Base-by-base conservation (phyloP, 1,140 invertebrate genomes). In the Acromyrmex heyeri region DNA sequence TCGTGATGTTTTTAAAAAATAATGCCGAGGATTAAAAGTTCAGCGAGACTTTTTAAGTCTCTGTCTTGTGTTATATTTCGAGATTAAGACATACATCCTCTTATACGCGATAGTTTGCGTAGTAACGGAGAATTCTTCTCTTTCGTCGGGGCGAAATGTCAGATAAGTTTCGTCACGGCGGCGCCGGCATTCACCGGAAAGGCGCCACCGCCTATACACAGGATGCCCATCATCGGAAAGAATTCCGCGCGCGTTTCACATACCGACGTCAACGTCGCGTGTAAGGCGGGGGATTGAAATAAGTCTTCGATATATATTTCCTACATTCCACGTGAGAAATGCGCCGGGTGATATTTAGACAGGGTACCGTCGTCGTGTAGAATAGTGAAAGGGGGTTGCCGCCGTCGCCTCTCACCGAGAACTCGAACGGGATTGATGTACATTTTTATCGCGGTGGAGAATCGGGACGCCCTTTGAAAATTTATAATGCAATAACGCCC, bases 291-390 rank as follows among this genome's bases (percentile, higher is more conserved):
- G 65, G 61, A 89, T 90, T 89, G 88, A 88, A 88, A 90, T 83
- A 90, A 89, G 78, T 90, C 77, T 65, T 61, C 85, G 75, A 88
- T 85, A 89, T 89, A 69, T 69, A 69, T 69, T 89, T 89, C 89
- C 85, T 76, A 48, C 78, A 59, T 75, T 85, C 79, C 67, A 21
- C 34, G 61, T 78, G 78, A 85, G 79, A 85, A 67, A 85, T 73
- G 57, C 85, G 18, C 34, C 12, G 34, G 67, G 27, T 50, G 64
- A 73, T 89, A 87, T 86, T 90, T 89, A 87, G 67, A 69, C 78
- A 64, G 18, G 34, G 24, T 53, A 61, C 38, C 64, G 48, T 38
- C 34, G 34, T 57, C 38, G 64, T 44, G 77, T 24, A 48, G 21
- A 82, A 88, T 86, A 8, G 50, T 14, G 55, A 73, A 86, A 78